These are phyloP conservation scores for Allacma fusca DNA, from an alignment of 2,888 invertebrate genomes.

Conservation along the genomic window DNA sequence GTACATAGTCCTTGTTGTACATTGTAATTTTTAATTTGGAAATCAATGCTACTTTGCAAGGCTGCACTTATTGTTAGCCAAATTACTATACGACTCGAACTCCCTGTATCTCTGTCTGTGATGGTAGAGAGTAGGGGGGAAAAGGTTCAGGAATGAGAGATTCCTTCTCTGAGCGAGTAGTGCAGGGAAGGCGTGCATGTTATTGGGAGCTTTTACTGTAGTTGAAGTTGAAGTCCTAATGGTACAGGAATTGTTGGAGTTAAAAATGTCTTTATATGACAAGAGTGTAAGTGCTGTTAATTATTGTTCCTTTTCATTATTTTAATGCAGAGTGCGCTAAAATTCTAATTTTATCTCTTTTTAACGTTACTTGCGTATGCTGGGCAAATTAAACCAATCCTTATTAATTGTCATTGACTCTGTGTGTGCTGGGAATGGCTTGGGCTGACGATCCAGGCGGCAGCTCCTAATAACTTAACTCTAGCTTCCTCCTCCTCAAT, in stretches of 20 bases:
- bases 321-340: slow-evolving; percentile 19
- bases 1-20: background rate
- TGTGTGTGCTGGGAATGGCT: background rate
- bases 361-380: slow-evolving; percentile 32
- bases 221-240: background rate
- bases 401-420: slow-evolving; percentile 11
- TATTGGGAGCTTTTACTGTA: background rate
- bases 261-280: slow-evolving; percentile 30
- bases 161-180: background rate
- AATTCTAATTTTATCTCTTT: slow-evolving; percentile 39
- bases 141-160: no score
- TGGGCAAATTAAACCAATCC: background rate
- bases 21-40: slow-evolving; percentile 8
- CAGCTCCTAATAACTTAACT: background rate
- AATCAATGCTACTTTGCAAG: slow-evolving; percentile 16
- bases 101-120: no score
- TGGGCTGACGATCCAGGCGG: background rate
- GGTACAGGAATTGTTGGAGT: slow-evolving; percentile 13
- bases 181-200: background rate
- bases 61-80: background rate
- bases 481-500: background rate
- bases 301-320: slow-evolving; percentile 32
- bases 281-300: slow-evolving; percentile 29
- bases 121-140: no score
- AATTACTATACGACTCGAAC: background rate